phyloP scores from a whole-genome alignment of 1,140 invertebrate genomes.

The Lerema accius region DNA sequence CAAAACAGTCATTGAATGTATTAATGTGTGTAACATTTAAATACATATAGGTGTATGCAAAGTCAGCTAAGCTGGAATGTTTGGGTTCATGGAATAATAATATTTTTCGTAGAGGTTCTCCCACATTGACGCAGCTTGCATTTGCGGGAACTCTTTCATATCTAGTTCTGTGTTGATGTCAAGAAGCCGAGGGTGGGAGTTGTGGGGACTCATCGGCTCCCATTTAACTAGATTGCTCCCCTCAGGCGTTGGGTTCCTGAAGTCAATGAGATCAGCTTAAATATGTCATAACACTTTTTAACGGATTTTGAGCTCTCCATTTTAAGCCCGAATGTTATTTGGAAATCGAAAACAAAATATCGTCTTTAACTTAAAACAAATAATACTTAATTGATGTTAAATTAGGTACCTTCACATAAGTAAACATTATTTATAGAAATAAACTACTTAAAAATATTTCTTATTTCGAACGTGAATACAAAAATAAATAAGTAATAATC shows the following conservation, averaged over 20 bases:
- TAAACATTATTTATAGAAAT: no score
- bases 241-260: constrained; percentile 56
- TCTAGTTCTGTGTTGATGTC: constrained; percentile 52
- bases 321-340: no score
- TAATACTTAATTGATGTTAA: no score
- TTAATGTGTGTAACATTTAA: no score
- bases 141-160: constrained; percentile 53
- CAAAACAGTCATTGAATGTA: no score
- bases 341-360: no score
- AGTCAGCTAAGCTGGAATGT: background rate
- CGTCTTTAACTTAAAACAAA: no score
- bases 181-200: constrained; percentile 44
- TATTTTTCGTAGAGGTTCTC: constrained; percentile 68
- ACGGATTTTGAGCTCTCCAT: no score
- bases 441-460: background rate
- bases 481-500: constrained; percentile 28
- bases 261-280: constrained; percentile 9
- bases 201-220: constrained; percentile 41
- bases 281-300: background rate
- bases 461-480: background rate
- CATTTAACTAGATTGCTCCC: constrained; percentile 37
- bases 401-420: no score
- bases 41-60: no score
- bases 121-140: constrained; percentile 49
- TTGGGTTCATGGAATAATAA: constrained; percentile 35